These are phyloP conservation scores for Erebia epiphron DNA, from an alignment of 2,888 invertebrate species.

Conservation along the genomic window DNA sequence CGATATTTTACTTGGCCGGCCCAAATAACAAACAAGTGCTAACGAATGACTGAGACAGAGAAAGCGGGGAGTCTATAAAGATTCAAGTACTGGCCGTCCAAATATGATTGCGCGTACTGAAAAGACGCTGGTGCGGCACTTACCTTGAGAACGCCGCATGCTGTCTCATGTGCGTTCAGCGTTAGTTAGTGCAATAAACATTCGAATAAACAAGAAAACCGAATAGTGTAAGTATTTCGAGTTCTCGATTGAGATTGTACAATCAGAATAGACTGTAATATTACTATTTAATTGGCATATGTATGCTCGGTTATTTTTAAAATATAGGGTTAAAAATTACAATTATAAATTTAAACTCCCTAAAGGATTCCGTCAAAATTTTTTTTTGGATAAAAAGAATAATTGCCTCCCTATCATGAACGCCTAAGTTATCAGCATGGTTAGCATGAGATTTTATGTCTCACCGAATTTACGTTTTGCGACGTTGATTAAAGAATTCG, in stretches of 20 bases:
- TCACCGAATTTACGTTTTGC: no score
- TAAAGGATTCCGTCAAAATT: not conserved
- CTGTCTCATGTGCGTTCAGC: not conserved
- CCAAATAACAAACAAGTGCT: no score
- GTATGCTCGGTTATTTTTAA: slow-evolving; percentile 14
- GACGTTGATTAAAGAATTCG: no score
- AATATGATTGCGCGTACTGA: no score
- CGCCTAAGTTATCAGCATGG: not conserved
- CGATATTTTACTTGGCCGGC: no score
- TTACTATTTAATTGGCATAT: slow-evolving; percentile 57
- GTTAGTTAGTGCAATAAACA: slow-evolving; percentile 66
- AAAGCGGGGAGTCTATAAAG: no score
- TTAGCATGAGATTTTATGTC: no score
- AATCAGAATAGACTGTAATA: slow-evolving; percentile 79
- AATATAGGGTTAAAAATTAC: not conserved
- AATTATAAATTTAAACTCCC: not conserved
- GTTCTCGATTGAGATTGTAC: slow-evolving; percentile 76
- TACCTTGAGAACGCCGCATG: not conserved
- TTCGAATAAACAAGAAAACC: slow-evolving; percentile 45
- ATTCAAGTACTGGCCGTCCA: no score
- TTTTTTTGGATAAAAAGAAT: not conserved
- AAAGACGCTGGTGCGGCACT: not conserved
- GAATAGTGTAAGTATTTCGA: slow-evolving; percentile 64
- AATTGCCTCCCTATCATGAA: not conserved
- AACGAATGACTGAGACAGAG: no score